Conservation (phyloP, 2,797 vertebrate species). For the Chloroceryle amazona region DNA sequence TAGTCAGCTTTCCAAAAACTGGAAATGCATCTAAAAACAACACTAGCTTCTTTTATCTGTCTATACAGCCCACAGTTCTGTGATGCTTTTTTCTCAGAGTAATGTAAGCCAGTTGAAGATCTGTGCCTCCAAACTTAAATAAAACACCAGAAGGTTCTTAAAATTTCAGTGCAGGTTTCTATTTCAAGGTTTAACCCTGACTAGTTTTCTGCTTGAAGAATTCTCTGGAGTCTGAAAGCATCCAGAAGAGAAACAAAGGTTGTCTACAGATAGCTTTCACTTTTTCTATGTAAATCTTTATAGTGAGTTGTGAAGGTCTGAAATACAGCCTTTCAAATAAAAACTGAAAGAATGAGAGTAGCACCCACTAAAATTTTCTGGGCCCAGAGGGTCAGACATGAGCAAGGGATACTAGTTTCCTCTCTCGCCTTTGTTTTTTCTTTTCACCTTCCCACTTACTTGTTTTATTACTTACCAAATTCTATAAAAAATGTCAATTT, state of each 20-base stretch:
- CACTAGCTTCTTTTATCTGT: not conserved
- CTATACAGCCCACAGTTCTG: not conserved
- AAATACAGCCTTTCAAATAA: not conserved
- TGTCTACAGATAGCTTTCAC: not conserved
- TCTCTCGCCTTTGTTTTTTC: not conserved
- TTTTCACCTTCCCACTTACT: not conserved
- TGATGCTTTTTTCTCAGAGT: not conserved
- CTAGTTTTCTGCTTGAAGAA: not conserved
- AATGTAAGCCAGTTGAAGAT: not conserved
- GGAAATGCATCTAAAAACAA: not conserved
- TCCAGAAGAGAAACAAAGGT: not conserved
- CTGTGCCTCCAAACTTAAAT: not conserved
- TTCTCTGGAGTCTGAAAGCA: not conserved
- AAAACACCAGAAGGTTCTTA: not conserved
- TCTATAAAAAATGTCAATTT: not conserved
- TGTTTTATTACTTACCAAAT: not conserved
- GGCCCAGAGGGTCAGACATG: not conserved
- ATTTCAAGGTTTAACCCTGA: not conserved
- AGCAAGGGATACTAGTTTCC: not conserved
- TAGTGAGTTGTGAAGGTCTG: not conserved
- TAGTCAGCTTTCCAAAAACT: not conserved
- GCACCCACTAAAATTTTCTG: not conserved
- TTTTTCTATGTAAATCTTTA: not conserved
- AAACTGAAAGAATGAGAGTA: not conserved
- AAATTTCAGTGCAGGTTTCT: not conserved